Conservation (phyloP, 2,113 vertebrate genomes). For the human region GRCh38 chr12:19794501-19795000, state of each 20-base stretch:
- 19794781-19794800: neutral
- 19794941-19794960: neutral
- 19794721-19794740: conserved; percentile 8
- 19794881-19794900: neutral
- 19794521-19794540: neutral
- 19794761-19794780: neutral
- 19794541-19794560: neutral
- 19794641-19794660: neutral
- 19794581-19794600: neutral
- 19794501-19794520: neutral
- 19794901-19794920: neutral
- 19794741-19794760: neutral
- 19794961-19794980: neutral
- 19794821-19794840: neutral
- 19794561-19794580: neutral
- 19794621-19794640: neutral
- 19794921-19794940: neutral
- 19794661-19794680: neutral
- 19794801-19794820: neutral
- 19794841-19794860: conserved; percentile 15
- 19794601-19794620: neutral
- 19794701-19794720: neutral
- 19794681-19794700: neutral
- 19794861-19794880: neutral
- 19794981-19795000: neutral